Evolutionary conservation across 1,140 invertebrate species (phyloP).

Genomic region (Microplitis demolitor): DNA sequence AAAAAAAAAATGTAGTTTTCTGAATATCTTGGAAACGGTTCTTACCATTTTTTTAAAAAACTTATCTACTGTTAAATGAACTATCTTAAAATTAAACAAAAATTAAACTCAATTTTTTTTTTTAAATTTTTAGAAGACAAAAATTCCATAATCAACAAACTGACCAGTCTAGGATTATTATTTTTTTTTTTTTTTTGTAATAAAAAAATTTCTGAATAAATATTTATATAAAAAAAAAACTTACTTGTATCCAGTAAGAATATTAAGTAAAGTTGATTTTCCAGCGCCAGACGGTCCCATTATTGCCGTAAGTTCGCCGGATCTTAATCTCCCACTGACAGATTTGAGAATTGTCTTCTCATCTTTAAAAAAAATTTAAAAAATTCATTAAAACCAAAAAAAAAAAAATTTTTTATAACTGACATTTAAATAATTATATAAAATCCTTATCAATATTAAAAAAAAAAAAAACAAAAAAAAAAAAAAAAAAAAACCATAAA

Average conservation of each 20-base stretch:
- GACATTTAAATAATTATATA: background rate
- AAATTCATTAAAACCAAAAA: background rate
- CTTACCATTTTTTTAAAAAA: too few species aligned
- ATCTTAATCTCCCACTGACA: slow-evolving; percentile 79
- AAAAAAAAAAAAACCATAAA: too few species aligned
- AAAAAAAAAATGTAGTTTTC: too few species aligned
- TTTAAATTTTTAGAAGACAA: too few species aligned
- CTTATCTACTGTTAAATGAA: too few species aligned
- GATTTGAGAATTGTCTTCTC: slow-evolving; percentile 82
- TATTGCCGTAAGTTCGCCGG: slow-evolving; percentile 88
- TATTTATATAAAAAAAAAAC: slow-evolving; percentile 43
- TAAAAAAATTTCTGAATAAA: background rate
- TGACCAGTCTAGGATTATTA: background rate
- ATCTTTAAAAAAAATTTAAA: slow-evolving; percentile 62
- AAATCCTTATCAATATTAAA: background rate
- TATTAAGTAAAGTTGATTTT: slow-evolving; percentile 88
- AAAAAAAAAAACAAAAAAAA: too few species aligned
- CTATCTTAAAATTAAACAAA: too few species aligned
- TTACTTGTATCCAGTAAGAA: slow-evolving; percentile 86
- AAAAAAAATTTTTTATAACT: background rate
- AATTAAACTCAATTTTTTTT: too few species aligned
- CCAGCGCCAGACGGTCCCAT: slow-evolving; percentile 94
- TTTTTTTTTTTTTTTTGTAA: background rate
- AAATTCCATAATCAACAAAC: too few species aligned
- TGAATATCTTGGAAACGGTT: too few species aligned